Evolutionary conservation across 2,888 invertebrate species (phyloP), one percentile per base, ranked within the genome.

Genomic region (Erynnis tages): DNA sequence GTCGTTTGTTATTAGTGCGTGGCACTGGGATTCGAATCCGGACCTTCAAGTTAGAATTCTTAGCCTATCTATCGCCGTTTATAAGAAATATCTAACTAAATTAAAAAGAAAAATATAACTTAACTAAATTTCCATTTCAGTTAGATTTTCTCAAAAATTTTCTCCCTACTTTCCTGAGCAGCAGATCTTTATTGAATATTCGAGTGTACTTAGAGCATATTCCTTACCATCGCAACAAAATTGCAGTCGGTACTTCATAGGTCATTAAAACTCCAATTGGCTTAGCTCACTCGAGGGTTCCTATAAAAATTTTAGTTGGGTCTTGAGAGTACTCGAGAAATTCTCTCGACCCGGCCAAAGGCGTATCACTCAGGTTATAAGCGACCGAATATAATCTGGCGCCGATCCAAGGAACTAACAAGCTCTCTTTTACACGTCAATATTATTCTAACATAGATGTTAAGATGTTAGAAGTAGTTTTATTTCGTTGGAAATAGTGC

Each of bases 311-410:
- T 41, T 49, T 41, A 49, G 49, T 49, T 49, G 49, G 49, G 41
- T 49, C 34, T 34, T 30, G 34, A 49, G 41, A 34, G 49, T 34
- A 41, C 49, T 49, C 49, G 41, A 41, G 32, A 49, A 48, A 49
- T 41, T 27, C 41, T 49, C 49, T 41, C 49, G 41, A 41, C 41
- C 34, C 41, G 49, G 13, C 41, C 49, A 49, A 49, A 40, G 38
- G 48, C 48, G 49, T 44, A 52, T 44, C 50, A 52, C 50, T 50
- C 49, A 41, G 50, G 43, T 48, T 48, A 47, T 50, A 50, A 50
- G 40, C 35, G 37, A 30, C 50, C 50, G 35, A 50, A 43, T 43
- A 50, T 50, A 50, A 50, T 50, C 50, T 43, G 43, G 50, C 50
- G 35, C 21, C 10, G 35, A 34, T 50, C 50, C 50, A 50, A 49